Base-by-base conservation (phyloP, 2,888 invertebrate species). In the Megastigmus dorsalis region DNA sequence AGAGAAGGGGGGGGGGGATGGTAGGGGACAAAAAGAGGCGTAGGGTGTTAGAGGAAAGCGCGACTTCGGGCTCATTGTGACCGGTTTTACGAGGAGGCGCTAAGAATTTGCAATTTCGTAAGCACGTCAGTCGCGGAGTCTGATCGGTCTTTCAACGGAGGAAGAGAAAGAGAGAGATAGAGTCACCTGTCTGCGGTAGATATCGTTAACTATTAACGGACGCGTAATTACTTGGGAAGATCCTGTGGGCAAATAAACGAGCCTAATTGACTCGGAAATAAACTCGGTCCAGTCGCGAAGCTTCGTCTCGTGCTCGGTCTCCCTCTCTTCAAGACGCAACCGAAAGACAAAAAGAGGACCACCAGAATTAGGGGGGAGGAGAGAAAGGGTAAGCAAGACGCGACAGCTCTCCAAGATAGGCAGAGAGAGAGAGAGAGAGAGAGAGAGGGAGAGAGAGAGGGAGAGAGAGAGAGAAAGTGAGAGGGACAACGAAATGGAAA, bases 251-350 rank as follows among this genome's bases (percentile, higher is more conserved):
- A 86, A 85, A 87, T 85, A 86, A 86, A 87, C 84, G 84, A 84
- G 84, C 84, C 83, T 86, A 87, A 86, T 87, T 86, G 86, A 85
- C 86, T 84, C 86, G 81, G 84, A 86, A 87, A 87, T 86, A 87
- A 86, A 84, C 85, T 79, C 77, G 77, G 79, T 72, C 80, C 76
- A 73, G 79, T 77, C 74, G n/a, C n/a, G n/a, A n/a, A n/a, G 77
- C 72, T 48, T 45, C 63, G 63, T 41, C 75, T 63, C 66, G n/a
- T 20, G 30, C 28, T 38, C 20, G 66, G 38, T n/a, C 57, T 63
- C 45, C 28, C 10, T 23, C 54, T 26, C 52, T 55, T 33, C 7
- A 60, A 59, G 54, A 36, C 69, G 67, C 33, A 55, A 43, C 55
- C 41, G n/a, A 23, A 48, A 54, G 52, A n/a, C 62, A 69, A 74